Percentiles rank a stretch among this genome's conserved stretches.
Evolutionary conservation across 1,140 invertebrate species (phyloP).

Genomic region (Trachelipus rathkii): DNA sequence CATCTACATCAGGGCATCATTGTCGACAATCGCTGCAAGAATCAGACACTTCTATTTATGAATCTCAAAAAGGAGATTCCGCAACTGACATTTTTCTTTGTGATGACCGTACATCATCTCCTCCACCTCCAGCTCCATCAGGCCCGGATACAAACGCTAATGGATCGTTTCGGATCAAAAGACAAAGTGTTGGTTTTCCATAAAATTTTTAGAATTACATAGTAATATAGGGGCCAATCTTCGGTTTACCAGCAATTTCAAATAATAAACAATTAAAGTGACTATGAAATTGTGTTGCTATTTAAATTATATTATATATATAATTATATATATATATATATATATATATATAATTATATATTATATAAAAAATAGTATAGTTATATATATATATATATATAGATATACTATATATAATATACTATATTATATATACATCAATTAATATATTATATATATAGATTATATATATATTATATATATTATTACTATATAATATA

Average conservation of each 20-base stretch:
- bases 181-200: neutral
- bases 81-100: slow-evolving; percentile 38
- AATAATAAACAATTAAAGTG: no score
- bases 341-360: slow-evolving; percentile 14
- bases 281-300: neutral
- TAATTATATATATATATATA: slow-evolving; percentile 1
- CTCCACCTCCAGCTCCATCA: slow-evolving; percentile 42
- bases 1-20: slow-evolving; percentile 26
- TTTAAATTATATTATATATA: neutral
- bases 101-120: slow-evolving; percentile 39
- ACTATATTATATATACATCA: no score
- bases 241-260: neutral
- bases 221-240: neutral
- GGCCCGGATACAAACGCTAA: slow-evolving; percentile 22
- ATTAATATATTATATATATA: slow-evolving; percentile 11
- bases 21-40: slow-evolving; percentile 18
- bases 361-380: no score
- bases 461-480: slow-evolving; percentile 8
- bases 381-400: slow-evolving; percentile 15
- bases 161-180: neutral
- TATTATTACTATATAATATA: no score
- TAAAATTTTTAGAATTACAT: neutral
- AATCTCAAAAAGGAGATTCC: slow-evolving; percentile 23
- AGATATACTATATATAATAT: neutral
- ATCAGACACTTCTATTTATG: slow-evolving; percentile 3